Evolutionary conservation across 92 coral and sea anemone species (phyloP).

Genomic region (Palythoa grandis): DNA sequence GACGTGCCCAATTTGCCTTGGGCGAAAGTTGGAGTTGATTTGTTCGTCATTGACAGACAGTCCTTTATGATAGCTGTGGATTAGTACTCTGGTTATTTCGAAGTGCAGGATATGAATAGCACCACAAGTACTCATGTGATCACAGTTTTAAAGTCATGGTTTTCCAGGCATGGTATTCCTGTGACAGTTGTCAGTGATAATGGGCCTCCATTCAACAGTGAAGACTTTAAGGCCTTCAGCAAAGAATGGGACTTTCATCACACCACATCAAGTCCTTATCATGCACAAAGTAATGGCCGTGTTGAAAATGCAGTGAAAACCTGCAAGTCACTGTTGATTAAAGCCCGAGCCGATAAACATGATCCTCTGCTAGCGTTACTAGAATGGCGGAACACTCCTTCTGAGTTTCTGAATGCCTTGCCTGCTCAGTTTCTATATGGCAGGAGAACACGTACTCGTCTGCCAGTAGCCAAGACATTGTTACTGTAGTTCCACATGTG

Average conservation of each 20-base stretch:
- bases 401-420: constrained; percentile 45
- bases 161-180: constrained; percentile 55
- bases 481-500: constrained; percentile 26
- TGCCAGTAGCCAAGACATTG: constrained; percentile 44
- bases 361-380: constrained; percentile 50
- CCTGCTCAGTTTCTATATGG: constrained; percentile 51
- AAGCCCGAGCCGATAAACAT: constrained; percentile 47
- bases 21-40: constrained; percentile 33
- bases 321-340: constrained; percentile 43
- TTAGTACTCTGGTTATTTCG: constrained; percentile 48
- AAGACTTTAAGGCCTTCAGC: constrained; percentile 42
- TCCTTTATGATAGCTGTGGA: constrained; percentile 46
- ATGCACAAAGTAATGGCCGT: constrained; percentile 41
- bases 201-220: constrained; percentile 58
- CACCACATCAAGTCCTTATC: constrained; percentile 42
- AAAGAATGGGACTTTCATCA: constrained; percentile 45
- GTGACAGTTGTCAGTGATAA: constrained; percentile 53
- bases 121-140: constrained; percentile 33
- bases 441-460: constrained; percentile 51
- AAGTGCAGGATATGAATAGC: constrained; percentile 52
- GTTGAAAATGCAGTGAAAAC: constrained; percentile 46
- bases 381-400: constrained; percentile 46
- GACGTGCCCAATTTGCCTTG: constrained; percentile 41
- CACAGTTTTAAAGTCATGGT: constrained; percentile 48
- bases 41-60: constrained; percentile 35